These are phyloP conservation scores for Marisa cornuarietis DNA, from an alignment of 1,140 invertebrate genomes.

Conservation along the genomic window DNA sequence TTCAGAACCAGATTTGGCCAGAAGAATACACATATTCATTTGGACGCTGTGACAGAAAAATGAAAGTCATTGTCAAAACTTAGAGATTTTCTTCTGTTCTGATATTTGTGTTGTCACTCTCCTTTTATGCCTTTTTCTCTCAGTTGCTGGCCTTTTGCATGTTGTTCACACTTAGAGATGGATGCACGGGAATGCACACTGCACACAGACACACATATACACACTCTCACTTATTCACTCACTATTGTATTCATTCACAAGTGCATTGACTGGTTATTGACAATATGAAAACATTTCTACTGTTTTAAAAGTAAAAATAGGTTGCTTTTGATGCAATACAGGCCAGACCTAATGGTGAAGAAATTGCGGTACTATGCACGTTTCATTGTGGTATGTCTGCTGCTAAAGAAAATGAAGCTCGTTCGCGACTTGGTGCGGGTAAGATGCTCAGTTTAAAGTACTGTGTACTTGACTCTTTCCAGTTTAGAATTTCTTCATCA, in stretches of 20 bases:
- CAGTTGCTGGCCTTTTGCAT: background rate
- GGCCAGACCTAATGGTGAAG: conserved; percentile 96
- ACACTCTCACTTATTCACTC: background rate
- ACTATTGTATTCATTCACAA: background rate
- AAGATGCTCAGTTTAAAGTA: conserved; percentile 26
- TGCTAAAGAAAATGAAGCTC: conserved; percentile 91
- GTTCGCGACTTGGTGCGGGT: conserved; percentile 85
- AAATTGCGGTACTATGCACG: conserved; percentile 95
- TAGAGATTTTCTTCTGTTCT: background rate
- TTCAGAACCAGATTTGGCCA: background rate
- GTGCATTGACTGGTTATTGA: background rate
- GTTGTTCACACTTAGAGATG: background rate
- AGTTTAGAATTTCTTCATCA: background rate
- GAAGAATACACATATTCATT: too few species aligned
- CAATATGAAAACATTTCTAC: background rate
- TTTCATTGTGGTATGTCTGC: conserved; percentile 95
- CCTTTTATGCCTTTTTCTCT: background rate
- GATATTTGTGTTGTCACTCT: background rate
- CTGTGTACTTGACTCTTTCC: background rate
- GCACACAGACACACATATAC: background rate
- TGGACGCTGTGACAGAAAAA: background rate
- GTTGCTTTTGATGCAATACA: conserved; percentile 43
- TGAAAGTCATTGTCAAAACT: background rate
- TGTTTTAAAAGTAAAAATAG: background rate
- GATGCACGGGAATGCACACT: background rate